These are phyloP conservation scores for Coptodon rendalli DNA, from an alignment of 2,113 vertebrate species.

Conservation along the genomic window DNA sequence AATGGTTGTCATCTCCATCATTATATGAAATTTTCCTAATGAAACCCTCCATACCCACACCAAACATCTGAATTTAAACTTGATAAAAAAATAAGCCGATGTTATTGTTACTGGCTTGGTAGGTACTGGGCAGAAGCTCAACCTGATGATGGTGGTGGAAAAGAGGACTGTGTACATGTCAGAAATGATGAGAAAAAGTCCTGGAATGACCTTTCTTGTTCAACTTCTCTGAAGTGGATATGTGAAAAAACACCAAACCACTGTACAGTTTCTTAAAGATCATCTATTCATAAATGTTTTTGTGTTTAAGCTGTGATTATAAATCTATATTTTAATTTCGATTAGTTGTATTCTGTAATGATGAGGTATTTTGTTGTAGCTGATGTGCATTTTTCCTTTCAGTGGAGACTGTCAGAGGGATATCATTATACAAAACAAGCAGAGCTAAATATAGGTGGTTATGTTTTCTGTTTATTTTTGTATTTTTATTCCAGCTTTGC, in stretches of 20 bases:
- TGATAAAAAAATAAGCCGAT: background rate
- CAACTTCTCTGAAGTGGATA: background rate
- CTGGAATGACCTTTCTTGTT: slow-evolving; percentile 4
- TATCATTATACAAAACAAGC: background rate
- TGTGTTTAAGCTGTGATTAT: background rate
- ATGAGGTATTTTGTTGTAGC: background rate
- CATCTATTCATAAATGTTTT: background rate
- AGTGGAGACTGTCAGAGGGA: background rate
- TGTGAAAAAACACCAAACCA: background rate
- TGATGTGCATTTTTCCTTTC: background rate
- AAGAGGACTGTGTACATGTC: slow-evolving; percentile 7
- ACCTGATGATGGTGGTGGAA: slow-evolving; percentile 5
- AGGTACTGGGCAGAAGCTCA: background rate
- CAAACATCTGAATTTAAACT: background rate
- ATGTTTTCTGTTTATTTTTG: background rate
- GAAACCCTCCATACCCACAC: background rate
- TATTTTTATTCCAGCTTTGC: background rate
- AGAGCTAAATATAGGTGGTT: background rate
- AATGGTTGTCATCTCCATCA: background rate
- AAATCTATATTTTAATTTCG: background rate
- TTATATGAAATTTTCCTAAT: background rate
- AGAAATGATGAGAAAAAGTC: rapidly evolving
- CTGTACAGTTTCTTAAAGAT: background rate
- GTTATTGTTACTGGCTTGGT: background rate
- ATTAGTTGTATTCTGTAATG: background rate